Evolutionary conservation across 2,113 vertebrate genomes (phyloP), one percentile per base, ranked within the genome.

Genomic region (Verasper variegatus): DNA sequence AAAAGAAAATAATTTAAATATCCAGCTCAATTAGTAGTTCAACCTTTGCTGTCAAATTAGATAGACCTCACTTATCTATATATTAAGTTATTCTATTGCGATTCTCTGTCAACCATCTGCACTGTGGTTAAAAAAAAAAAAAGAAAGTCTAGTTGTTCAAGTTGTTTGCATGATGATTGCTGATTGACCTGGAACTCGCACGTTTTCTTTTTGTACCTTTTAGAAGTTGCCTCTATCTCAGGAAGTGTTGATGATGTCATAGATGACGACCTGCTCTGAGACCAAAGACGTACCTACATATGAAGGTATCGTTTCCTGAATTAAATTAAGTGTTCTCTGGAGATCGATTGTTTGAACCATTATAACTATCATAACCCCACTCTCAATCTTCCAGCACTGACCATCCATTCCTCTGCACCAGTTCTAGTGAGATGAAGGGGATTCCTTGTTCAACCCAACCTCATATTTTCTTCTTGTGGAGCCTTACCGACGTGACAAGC

Each of bases 221-320:
- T 72, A 95, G 94, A 95, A 89, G 92, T 88, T 45, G 93, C 93
- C 35, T 95, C 94, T 5, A 94, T 94, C 88, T 95, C 94, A 81
- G 94, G 91, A 90, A 95, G 94, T 23, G 91, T 91, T 15, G 94
- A 95, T 56, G 94, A 94, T 60, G 86, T 88, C 65, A 18, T 88
- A 45, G 93, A 92, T 13, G 92, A 94, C 1, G 92, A 95, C 64
- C 83, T 93, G 54, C 78, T 89, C 47, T 91, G 68, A 93, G 78
- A 86, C 80, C 85, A 92, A 90, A 91, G 74, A 77, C 3, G 2
- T 10, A 42, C 20, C 0, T 15, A 20, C n/a, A 77, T 37, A 4
- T 70, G 3, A 68, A 76, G 81, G 81, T 78, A 67, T 52, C 51
- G n/a, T 60, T 66, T 73, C 11, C 5, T 11, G 9, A 31, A 37